Percentiles rank a stretch among this genome's conserved stretches.
These are phyloP conservation scores for Empis livida DNA, from an alignment of 2,888 invertebrate species.

Conservation along the genomic window DNA sequence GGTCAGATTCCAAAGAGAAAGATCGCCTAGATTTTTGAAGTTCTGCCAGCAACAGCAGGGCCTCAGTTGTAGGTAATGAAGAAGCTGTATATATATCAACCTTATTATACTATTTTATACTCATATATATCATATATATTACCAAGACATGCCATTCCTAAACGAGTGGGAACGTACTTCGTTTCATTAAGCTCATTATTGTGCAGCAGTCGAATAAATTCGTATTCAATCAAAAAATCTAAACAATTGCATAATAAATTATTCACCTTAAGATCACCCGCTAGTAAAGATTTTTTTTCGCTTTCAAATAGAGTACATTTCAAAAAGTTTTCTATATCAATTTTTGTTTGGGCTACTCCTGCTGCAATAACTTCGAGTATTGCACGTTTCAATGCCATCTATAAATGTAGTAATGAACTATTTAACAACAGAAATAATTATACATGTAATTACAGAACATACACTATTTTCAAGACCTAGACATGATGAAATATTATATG, in stretches of 20 bases:
- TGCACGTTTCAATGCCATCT: conserved; percentile 56
- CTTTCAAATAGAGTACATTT: conserved; percentile 58
- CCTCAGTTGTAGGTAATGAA: conserved; percentile 90
- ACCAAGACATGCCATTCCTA: conserved; percentile 87
- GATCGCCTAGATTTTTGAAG: conserved; percentile 78
- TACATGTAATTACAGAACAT: no score
- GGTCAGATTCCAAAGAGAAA: conserved; percentile 85
- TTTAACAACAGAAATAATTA: no score
- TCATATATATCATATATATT: no score
- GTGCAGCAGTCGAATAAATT: conserved; percentile 59
- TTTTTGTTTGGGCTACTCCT: conserved; percentile 58
- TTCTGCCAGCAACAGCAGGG: conserved; percentile 76
- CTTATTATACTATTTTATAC: no score
- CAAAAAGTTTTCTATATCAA: conserved; percentile 63
- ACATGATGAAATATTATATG: conserved; percentile 71
- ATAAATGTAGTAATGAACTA: no score
- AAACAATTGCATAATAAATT: conserved; percentile 43
- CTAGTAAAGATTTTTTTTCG: conserved; percentile 16
- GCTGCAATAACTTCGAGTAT: conserved; percentile 76
- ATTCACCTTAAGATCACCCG: neutral
- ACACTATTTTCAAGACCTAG: conserved; percentile 52
- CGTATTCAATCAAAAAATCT: conserved; percentile 61
- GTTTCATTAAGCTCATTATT: conserved; percentile 35
- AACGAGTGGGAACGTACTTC: conserved; percentile 61
- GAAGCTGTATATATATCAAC: no score